phyloP scores from a whole-genome alignment of 2,797 vertebrate species.

The Apogon hyalosoma region DNA sequence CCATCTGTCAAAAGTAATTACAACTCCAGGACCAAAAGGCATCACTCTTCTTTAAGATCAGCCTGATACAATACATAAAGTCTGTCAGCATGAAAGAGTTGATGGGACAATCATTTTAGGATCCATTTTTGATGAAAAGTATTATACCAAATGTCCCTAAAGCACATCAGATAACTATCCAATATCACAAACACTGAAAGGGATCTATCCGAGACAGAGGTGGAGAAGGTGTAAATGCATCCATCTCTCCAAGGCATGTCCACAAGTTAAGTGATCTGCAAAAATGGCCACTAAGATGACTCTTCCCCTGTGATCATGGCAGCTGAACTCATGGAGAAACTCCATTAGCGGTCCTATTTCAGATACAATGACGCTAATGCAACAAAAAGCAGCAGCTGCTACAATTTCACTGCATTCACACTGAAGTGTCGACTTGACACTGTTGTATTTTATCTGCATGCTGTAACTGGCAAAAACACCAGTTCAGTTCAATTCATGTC shows the following conservation, averaged over 20 bases:
- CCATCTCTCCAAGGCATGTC: not conserved
- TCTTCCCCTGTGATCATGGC: not conserved
- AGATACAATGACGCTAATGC: not conserved
- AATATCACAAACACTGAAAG: not conserved
- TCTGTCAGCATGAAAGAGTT: constrained; percentile 5
- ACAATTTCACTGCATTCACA: not conserved
- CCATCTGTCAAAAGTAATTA: constrained; percentile 65
- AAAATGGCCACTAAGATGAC: not conserved
- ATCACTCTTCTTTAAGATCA: constrained; percentile 34
- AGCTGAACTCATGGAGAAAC: constrained; percentile 13
- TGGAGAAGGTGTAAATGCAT: constrained; percentile 9
- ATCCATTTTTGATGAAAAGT: constrained; percentile 16
- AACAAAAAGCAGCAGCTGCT: not conserved
- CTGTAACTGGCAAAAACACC: no score
- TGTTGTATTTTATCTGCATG: no score
- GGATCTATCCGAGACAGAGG: not conserved
- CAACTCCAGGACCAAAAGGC: constrained; percentile 28
- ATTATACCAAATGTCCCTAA: not conserved
- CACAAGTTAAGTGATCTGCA: not conserved
- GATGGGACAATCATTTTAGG: not conserved
- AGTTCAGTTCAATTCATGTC: no score
- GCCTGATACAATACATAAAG: constrained; percentile 19
- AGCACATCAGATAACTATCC: not conserved
- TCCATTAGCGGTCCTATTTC: not conserved
- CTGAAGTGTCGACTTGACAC: not conserved